Conservation (phyloP, 35 echinoderm and acorn worm species). For the Nesometra sesokonis region DNA sequence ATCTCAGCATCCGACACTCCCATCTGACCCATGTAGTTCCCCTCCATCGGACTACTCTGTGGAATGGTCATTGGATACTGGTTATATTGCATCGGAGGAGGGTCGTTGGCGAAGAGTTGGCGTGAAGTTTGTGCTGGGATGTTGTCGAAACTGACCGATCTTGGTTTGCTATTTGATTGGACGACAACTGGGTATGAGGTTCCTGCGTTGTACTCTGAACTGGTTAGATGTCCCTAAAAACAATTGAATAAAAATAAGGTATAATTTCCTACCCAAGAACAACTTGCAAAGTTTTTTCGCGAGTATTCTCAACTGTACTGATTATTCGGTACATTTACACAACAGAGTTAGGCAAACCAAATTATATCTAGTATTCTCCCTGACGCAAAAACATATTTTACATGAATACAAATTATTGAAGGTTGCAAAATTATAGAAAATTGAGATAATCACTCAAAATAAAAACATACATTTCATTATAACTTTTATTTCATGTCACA, state of each 20-base stretch:
- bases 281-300: no score
- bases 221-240: background rate
- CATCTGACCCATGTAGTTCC: background rate
- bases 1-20: background rate
- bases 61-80: background rate
- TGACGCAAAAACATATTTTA: no score
- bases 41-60: background rate
- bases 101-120: background rate
- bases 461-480: no score
- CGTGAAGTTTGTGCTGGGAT: background rate
- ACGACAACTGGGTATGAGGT: background rate
- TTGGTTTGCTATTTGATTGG: background rate
- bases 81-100: background rate
- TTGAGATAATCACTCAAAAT: no score
- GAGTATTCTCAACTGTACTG: no score
- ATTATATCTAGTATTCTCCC: no score
- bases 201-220: background rate
- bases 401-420: no score
- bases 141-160: background rate
- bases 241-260: background rate
- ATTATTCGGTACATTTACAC: no score
- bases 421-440: no score
- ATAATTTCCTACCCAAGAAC: no score
- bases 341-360: no score
- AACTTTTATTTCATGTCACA: no score